phyloP scores from a whole-genome alignment of 2,888 invertebrate genomes.

The Busseola fusca region DNA sequence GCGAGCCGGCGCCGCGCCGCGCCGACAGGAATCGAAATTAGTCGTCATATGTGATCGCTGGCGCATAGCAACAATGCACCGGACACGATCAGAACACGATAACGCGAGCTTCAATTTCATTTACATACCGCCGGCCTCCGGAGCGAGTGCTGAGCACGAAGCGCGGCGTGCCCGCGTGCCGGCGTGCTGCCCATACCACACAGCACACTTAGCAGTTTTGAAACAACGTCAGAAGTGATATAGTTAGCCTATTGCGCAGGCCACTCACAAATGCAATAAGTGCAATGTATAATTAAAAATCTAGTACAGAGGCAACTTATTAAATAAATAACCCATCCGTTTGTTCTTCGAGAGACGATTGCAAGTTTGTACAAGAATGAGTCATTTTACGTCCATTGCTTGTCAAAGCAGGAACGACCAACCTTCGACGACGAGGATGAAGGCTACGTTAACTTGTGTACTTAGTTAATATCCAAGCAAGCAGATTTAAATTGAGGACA shows the following conservation, averaged over 20 bases:
- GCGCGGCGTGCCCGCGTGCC: constrained; percentile 15
- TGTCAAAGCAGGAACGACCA: constrained; percentile 36
- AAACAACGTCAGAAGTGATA: constrained; percentile 43
- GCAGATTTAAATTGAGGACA: constrained; percentile 60
- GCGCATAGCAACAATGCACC: constrained; percentile 66
- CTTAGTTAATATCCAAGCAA: constrained; percentile 57
- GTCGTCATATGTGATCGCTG: constrained; percentile 56
- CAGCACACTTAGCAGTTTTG: constrained; percentile 45
- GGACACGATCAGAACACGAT: constrained; percentile 60
- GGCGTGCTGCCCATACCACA: constrained; percentile 18
- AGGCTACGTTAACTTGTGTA: constrained; percentile 51
- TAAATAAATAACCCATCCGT: constrained; percentile 34
- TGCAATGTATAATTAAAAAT: constrained; percentile 57
- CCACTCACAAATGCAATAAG: constrained; percentile 44
- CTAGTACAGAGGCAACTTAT: constrained; percentile 49
- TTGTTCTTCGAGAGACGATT: constrained; percentile 33
- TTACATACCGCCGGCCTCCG: constrained; percentile 57
- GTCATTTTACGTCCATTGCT: constrained; percentile 20
- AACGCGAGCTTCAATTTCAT: constrained; percentile 57
- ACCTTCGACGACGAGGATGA: constrained; percentile 52
- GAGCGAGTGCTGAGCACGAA: constrained; percentile 31
- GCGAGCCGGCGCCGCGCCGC: constrained; percentile 29
- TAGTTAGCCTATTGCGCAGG: constrained; percentile 52
- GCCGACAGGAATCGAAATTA: constrained; percentile 59
- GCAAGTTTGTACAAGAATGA: constrained; percentile 19